Percentiles rank a stretch among this genome's conserved stretches.
phyloP scores from a whole-genome alignment of 2,888 invertebrate genomes.

The Eremobia ochroleuca region DNA sequence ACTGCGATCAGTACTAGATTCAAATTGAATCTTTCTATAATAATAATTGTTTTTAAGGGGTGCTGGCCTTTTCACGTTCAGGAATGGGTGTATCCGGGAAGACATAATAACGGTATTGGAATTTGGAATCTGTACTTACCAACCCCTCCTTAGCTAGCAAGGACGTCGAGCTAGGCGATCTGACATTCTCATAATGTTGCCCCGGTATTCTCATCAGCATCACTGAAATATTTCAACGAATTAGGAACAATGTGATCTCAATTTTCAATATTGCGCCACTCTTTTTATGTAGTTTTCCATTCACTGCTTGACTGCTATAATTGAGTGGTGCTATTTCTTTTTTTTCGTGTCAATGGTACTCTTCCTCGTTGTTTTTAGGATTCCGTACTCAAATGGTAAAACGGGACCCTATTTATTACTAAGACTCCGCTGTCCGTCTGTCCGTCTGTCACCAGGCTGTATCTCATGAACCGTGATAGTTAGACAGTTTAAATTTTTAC shows the following conservation, averaged over 20 bases:
- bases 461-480: too few species aligned
- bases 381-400: too few species aligned
- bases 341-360: background rate
- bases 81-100: background rate
- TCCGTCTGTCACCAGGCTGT: too few species aligned
- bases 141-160: conserved; percentile 87
- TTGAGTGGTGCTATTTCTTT: background rate
- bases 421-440: too few species aligned
- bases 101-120: too few species aligned
- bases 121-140: conserved; percentile 73
- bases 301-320: background rate
- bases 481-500: too few species aligned
- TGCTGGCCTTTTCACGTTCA: background rate
- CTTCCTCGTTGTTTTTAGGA: too few species aligned
- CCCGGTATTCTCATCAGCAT: conserved; percentile 89
- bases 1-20: background rate
- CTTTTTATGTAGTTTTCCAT: too few species aligned
- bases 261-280: background rate
- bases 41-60: background rate
- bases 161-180: conserved; percentile 87
- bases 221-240: conserved; percentile 72
- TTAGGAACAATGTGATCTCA: background rate
- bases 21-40: background rate
- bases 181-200: conserved; percentile 87
- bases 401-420: too few species aligned